Base-by-base conservation (phyloP, 2,113 vertebrate species). In the Rhabdomys dilectus region DNA sequence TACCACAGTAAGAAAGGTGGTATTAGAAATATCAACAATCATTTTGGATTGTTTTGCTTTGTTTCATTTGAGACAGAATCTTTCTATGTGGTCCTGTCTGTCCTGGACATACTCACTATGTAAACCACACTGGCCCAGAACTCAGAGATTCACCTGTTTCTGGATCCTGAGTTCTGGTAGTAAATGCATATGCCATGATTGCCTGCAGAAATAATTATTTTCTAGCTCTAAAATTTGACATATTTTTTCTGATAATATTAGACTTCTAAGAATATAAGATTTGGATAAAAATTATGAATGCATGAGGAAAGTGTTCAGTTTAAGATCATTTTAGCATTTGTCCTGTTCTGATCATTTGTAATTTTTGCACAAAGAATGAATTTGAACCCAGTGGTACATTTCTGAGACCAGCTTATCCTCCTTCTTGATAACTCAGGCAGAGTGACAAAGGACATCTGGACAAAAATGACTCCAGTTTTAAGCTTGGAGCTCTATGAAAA, bases 221-320 rank as follows among this genome's bases (percentile, higher is more conserved):
- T 66, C 26, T 36, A 78, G 24, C 62, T 64, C 53, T 77, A 64
- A 60, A 97, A 29, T 73, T 94, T 80, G 78, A 95, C 62, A 68
- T 56, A 75, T 26, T 31, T 88, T 88, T 93, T 80, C 86, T 73
- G 73, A 93, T 89, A 88, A 97, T 58, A 87, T 85, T 91, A 70
- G 36, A 94, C 31, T 94, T 90, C 5, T 68, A 68, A 68, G 66
- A 68, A 5, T 68, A 34, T 68, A 68, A 36, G 1, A 68, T 68
- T 36, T 13, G 34, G 31, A 34, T 68, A 68, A 68, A 31, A 34
- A 68, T 34, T 86, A 62, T 91, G 73, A 89, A 58, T 80, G 62
- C 73, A 77, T 42, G 45, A 92, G 68, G 39, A 73, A 85, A 93
- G n/a, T 56, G 22, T 53, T 29, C 53, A 91, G 7, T 17, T 85